Evolutionary conservation across 2,797 vertebrate genomes (phyloP).

Genomic region (Microctenopoma steveboyesi): DNA sequence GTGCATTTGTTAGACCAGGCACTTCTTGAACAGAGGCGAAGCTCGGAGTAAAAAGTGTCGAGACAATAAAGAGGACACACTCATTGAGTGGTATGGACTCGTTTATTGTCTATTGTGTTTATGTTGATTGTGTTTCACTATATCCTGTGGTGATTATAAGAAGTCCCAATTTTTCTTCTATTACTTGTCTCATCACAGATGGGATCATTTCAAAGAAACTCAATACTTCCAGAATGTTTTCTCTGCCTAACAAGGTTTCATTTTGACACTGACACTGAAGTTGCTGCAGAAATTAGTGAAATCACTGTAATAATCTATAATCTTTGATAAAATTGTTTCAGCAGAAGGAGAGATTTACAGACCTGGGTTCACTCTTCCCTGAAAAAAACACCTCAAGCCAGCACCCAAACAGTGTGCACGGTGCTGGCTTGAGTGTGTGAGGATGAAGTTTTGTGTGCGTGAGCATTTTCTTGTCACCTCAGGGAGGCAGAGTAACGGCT

Average conservation of each 20-base stretch:
- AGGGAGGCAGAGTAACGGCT: constrained; percentile 30
- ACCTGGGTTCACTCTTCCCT: too few species aligned
- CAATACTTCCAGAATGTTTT: too few species aligned
- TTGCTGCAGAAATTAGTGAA: too few species aligned
- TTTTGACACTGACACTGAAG: too few species aligned
- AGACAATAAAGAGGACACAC: constrained; percentile 9
- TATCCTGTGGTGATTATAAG: neutral
- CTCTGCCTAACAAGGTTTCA: too few species aligned
- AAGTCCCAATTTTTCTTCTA: too few species aligned
- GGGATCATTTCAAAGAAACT: too few species aligned
- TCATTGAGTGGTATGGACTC: neutral
- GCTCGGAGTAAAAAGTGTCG: constrained; percentile 2
- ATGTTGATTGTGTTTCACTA: neutral
- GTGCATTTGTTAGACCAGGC: constrained; percentile 53
- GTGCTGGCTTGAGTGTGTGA: constrained; percentile 2
- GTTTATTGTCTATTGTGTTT: neutral
- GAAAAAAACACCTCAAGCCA: too few species aligned
- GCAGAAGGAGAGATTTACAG: too few species aligned
- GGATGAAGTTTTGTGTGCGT: neutral
- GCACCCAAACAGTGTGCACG: neutral
- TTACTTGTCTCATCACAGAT: too few species aligned
- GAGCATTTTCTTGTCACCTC: constrained; percentile 45
- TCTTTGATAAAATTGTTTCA: too few species aligned
- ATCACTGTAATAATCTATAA: too few species aligned
- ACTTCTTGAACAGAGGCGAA: constrained; percentile 24